A percentile compares a stretch with the other conserved stretches of the same genome.
These are phyloP conservation scores for Hafferia zeledoni DNA, from an alignment of 2,797 vertebrate species.

Conservation along the genomic window DNA sequence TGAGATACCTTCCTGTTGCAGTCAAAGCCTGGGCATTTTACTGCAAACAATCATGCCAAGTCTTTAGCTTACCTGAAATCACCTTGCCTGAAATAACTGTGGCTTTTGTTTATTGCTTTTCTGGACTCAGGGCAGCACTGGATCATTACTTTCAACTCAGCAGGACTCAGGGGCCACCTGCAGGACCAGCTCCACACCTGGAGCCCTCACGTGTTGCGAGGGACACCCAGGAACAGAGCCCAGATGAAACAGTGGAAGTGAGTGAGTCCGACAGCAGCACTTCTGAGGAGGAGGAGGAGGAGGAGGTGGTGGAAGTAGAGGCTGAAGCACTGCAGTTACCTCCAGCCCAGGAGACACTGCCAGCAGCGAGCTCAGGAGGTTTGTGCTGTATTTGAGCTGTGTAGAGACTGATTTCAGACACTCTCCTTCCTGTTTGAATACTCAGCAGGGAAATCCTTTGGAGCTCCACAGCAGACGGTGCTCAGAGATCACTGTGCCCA, in stretches of 20 bases:
- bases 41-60: fast-evolving
- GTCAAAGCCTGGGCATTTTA: not conserved
- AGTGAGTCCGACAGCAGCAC: slow-evolving; percentile 77
- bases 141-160: slow-evolving; percentile 83
- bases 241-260: slow-evolving; percentile 74
- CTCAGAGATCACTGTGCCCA: not conserved
- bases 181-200: not conserved
- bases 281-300: slow-evolving; percentile 60
- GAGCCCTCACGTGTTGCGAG: fast-evolving
- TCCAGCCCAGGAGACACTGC: not conserved
- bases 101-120: not conserved
- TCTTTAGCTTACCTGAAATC: not conserved
- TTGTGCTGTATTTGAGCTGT: slow-evolving; percentile 8
- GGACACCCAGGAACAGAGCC: slow-evolving; percentile 59
- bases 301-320: not conserved
- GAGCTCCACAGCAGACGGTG: not conserved
- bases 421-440: not conserved
- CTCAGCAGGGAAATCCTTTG: not conserved
- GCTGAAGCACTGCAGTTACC: not conserved
- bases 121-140: slow-evolving; percentile 71
- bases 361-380: slow-evolving; percentile 55
- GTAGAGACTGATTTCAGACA: not conserved
- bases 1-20: not conserved
- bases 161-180: slow-evolving; percentile 70
- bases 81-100: not conserved